Conservation (phyloP, 2,113 vertebrate genomes). For the Riparia riparia region DNA sequence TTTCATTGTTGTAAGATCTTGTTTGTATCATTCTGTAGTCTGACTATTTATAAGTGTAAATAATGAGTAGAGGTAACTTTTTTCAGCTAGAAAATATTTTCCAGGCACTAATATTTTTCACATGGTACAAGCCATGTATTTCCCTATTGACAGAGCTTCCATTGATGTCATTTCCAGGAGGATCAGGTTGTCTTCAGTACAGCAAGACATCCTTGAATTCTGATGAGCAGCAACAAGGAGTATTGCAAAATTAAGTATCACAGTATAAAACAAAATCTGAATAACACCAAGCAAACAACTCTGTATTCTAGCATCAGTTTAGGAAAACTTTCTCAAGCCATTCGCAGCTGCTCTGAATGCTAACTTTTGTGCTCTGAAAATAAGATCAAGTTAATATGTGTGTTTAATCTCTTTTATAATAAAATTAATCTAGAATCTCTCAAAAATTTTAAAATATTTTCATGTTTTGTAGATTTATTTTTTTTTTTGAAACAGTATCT, state of each 20-base stretch:
- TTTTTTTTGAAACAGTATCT: not conserved
- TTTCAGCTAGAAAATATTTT: slow-evolving; percentile 9
- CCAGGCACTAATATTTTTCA: not conserved
- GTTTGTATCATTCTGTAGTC: not conserved
- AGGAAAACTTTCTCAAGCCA: not conserved
- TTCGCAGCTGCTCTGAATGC: not conserved
- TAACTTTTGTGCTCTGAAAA: not conserved
- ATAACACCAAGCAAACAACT: not conserved
- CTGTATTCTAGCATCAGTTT: not conserved
- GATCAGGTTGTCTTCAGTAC: not conserved
- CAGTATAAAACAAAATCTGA: not conserved
- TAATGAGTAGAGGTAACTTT: not conserved
- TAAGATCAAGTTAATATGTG: not conserved
- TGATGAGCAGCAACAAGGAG: not conserved
- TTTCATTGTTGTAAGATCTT: not conserved
- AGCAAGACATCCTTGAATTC: not conserved
- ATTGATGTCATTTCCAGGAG: not conserved
- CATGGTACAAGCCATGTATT: not conserved
- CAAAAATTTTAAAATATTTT: not conserved
- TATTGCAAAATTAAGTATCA: not conserved
- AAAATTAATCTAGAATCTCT: not conserved
- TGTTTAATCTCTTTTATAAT: not conserved
- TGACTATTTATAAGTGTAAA: not conserved
- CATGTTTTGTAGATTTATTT: not conserved
- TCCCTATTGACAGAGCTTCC: not conserved